These are phyloP conservation scores for Polypterus bichir DNA, from an alignment of 2,113 vertebrate genomes.

Conservation along the genomic window DNA sequence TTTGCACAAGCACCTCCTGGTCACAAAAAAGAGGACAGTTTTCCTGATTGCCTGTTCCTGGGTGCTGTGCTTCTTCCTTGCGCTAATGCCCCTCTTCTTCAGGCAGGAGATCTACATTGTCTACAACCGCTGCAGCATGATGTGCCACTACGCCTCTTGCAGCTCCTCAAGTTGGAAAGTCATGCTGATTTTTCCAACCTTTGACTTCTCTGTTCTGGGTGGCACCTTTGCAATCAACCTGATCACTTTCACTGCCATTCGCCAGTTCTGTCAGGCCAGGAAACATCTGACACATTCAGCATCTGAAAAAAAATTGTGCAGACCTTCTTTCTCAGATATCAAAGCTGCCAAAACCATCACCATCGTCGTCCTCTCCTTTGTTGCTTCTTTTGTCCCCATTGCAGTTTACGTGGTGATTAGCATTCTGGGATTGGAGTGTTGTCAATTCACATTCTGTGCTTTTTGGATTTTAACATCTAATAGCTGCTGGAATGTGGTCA, in stretches of 20 bases:
- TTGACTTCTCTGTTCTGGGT: conserved; percentile 28
- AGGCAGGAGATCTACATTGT: conserved; percentile 21
- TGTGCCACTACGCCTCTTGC: conserved; percentile 27
- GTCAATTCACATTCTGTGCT: conserved; percentile 34
- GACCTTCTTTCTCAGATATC: conserved; percentile 28
- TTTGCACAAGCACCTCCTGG: conserved; percentile 26
- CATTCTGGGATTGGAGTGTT: conserved; percentile 29
- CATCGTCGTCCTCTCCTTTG: conserved; percentile 27
- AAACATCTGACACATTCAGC: conserved; percentile 13
- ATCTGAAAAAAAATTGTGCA: not conserved
- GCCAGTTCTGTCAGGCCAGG: conserved; percentile 20
- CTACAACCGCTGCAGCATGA: conserved; percentile 32
- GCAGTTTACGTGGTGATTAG: conserved; percentile 30
- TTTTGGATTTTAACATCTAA: conserved; percentile 37
- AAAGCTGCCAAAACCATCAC: conserved; percentile 35
- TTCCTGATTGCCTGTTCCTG: conserved; percentile 27
- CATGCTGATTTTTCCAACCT: conserved; percentile 32
- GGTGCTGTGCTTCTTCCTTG: conserved; percentile 24
- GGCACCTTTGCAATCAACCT: conserved; percentile 26
- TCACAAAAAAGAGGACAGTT: conserved; percentile 28
- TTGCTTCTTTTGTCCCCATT: conserved; percentile 24
- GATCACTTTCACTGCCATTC: conserved; percentile 27
- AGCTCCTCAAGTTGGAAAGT: conserved; percentile 14
- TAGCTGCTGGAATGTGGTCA: conserved; percentile 37
- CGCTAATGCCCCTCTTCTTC: conserved; percentile 24